phyloP scores from a whole-genome alignment of 2,113 vertebrate genomes.

The Pampusana beccarii region DNA sequence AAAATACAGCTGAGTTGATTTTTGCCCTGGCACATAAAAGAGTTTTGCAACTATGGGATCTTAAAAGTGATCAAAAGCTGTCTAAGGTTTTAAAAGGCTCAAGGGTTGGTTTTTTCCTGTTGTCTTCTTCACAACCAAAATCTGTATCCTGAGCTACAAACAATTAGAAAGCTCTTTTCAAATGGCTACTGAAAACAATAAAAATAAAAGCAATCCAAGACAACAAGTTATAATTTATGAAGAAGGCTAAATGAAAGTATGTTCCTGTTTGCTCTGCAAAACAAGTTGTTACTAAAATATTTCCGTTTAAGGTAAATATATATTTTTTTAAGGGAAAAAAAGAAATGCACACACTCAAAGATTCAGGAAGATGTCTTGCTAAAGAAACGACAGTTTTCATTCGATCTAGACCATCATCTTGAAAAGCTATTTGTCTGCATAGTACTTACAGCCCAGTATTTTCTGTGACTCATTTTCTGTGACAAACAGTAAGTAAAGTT shows the following conservation, averaged over 20 bases:
- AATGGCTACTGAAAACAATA: constrained; percentile 38
- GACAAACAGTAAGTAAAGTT: background rate
- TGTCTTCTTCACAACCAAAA: background rate
- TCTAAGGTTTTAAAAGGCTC: constrained; percentile 15
- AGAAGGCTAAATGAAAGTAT: background rate
- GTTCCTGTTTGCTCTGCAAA: background rate
- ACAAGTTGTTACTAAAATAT: background rate
- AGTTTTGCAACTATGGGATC: constrained; percentile 17
- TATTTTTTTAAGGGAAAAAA: background rate
- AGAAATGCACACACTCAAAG: background rate
- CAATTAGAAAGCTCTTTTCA: background rate
- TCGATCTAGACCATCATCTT: background rate
- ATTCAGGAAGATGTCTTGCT: background rate
- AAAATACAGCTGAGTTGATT: constrained; percentile 52
- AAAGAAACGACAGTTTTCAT: background rate
- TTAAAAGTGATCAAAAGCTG: constrained; percentile 19
- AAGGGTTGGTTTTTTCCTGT: background rate
- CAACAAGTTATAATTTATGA: background rate
- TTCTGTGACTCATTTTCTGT: background rate
- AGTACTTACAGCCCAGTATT: background rate
- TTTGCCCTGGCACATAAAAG: constrained; percentile 40
- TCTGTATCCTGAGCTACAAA: background rate
- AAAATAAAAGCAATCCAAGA: background rate
- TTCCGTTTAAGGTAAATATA: background rate
- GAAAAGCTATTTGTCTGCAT: background rate